Percentiles rank a stretch among this genome's conserved stretches.
Conservation (phyloP, 2,113 vertebrate species). For the Pomatorhinus ruficollis region DNA sequence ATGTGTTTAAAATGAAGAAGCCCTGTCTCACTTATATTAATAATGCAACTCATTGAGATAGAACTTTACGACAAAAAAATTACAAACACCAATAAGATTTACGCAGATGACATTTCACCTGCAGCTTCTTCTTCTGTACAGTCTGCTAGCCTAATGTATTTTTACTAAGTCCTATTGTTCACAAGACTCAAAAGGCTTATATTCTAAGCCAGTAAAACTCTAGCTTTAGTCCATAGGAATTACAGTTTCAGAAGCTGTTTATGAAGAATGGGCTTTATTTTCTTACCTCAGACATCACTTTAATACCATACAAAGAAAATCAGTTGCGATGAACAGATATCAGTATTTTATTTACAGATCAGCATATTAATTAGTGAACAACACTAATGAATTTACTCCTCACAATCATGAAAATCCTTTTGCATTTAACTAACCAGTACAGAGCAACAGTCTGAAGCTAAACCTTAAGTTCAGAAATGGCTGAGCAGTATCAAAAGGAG, state of each 20-base stretch:
- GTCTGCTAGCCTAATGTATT: background rate
- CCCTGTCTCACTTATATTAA: background rate
- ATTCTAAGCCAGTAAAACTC: background rate
- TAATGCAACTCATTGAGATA: background rate
- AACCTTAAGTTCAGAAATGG: background rate
- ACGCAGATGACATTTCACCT: background rate
- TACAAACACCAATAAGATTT: background rate
- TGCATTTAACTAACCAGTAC: background rate
- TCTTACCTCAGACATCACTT: background rate
- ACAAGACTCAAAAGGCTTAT: background rate
- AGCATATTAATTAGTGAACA: background rate
- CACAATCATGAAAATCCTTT: background rate
- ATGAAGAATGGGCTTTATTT: background rate
- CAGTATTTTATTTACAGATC: background rate
- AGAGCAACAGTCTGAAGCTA: background rate
- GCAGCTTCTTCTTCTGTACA: background rate
- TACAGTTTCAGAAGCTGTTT: background rate
- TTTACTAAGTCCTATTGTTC: background rate
- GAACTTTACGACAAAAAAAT: background rate
- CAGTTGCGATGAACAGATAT: background rate
- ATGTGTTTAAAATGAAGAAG: background rate
- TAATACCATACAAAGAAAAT: background rate
- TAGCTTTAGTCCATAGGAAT: background rate
- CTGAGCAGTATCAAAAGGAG: background rate
- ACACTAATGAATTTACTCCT: background rate